Evolutionary conservation across 2,797 vertebrate species (phyloP).

Genomic region (Acanthopagrus latus): DNA sequence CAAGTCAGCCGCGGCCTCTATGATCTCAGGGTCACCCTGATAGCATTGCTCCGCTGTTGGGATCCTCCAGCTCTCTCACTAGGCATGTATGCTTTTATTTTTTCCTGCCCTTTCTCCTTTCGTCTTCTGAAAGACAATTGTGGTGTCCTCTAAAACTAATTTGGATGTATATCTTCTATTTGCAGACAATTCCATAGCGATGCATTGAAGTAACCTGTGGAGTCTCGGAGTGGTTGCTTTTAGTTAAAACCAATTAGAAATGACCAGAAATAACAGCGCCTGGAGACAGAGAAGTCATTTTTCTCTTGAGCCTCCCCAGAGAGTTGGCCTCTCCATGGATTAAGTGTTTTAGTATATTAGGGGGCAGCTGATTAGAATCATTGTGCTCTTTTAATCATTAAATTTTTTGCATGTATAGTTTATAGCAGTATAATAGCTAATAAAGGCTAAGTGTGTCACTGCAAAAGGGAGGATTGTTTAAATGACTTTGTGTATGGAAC

Average conservation of each 20-base stretch:
- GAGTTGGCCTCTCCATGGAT: slow-evolving; percentile 88
- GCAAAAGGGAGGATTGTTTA: slow-evolving; percentile 78
- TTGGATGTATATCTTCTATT: slow-evolving; percentile 90
- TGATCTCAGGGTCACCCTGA: slow-evolving; percentile 76
- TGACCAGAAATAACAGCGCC: slow-evolving; percentile 92
- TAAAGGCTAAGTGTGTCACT: slow-evolving; percentile 87
- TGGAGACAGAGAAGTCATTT: slow-evolving; percentile 91
- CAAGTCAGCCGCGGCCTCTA: slow-evolving; percentile 55
- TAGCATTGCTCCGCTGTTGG: slow-evolving; percentile 52
- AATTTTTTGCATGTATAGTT: slow-evolving; percentile 86
- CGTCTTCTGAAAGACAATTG: slow-evolving; percentile 81
- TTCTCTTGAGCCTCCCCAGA: slow-evolving; percentile 87
- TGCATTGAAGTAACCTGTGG: slow-evolving; percentile 88
- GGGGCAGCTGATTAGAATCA: slow-evolving; percentile 90
- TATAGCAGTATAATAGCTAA: slow-evolving; percentile 82
- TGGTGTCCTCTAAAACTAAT: slow-evolving; percentile 89
- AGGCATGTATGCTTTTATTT: slow-evolving; percentile 68
- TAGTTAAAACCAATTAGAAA: slow-evolving; percentile 93
- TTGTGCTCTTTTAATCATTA: slow-evolving; percentile 88
- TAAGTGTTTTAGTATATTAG: slow-evolving; percentile 91
- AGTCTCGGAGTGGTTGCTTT: slow-evolving; percentile 87
- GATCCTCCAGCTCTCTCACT: slow-evolving; percentile 56
- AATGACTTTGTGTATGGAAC: slow-evolving; percentile 84
- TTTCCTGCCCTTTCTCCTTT: slow-evolving; percentile 73
- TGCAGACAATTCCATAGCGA: slow-evolving; percentile 86